A percentile compares a stretch with the other conserved stretches of the same genome.
Evolutionary conservation across 2,888 invertebrate species (phyloP).

Genomic region (Agrotis puta): DNA sequence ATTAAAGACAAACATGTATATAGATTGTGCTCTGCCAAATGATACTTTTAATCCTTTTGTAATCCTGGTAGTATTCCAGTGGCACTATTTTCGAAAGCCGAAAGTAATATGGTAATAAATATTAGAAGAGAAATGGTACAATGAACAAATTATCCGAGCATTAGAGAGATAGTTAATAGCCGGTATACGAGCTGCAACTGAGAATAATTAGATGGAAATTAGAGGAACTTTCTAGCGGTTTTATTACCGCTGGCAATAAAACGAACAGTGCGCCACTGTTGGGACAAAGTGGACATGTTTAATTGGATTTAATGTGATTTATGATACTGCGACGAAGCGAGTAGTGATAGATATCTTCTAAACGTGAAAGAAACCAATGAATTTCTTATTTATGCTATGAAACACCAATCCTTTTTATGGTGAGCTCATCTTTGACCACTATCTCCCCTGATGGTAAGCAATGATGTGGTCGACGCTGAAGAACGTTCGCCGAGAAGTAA

Average conservation of each 20-base stretch:
- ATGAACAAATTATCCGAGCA: conserved; percentile 25
- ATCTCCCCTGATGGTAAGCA: too few relatives aligned
- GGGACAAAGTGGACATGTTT: conserved; percentile 38
- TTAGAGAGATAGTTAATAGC: conserved; percentile 38
- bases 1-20: too few relatives aligned
- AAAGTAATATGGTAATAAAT: background rate
- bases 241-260: conserved; percentile 45
- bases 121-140: conserved; percentile 23
- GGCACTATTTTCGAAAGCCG: too few relatives aligned
- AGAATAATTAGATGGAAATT: conserved; percentile 51
- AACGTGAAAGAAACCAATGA: background rate
- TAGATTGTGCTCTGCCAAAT: too few relatives aligned
- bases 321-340: conserved; percentile 20
- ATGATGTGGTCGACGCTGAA: too few relatives aligned
- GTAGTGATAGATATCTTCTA: background rate
- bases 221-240: conserved; percentile 43
- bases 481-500: too few relatives aligned
- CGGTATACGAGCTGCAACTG: conserved; percentile 22
- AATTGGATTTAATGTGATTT: conserved; percentile 48
- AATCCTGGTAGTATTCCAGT: too few relatives aligned
- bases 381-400: too few relatives aligned
- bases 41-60: too few relatives aligned
- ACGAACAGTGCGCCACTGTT: conserved; percentile 23
- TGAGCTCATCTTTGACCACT: too few relatives aligned
- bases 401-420: too few relatives aligned